These are phyloP conservation scores for Todiramphus chloris DNA, from an alignment of 2,113 vertebrate species.

Conservation along the genomic window DNA sequence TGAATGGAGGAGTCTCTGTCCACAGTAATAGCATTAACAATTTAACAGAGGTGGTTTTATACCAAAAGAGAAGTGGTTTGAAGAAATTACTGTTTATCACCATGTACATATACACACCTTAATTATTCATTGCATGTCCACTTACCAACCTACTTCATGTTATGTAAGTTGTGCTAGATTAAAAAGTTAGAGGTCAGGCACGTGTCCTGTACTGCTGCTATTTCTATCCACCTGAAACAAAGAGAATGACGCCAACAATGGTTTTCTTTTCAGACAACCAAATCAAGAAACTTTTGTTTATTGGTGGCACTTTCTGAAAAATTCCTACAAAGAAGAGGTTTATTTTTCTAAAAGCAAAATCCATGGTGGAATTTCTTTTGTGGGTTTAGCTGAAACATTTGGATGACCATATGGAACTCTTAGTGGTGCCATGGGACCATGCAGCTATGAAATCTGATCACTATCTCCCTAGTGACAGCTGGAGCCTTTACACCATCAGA, in stretches of 20 bases:
- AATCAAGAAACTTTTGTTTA: conserved; percentile 43
- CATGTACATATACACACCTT: conserved; percentile 60
- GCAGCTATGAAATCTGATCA: conserved; percentile 99
- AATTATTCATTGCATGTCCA: conserved; percentile 67
- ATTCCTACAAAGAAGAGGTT: conserved; percentile 68
- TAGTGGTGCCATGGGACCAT: conserved; percentile 93
- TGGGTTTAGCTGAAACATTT: conserved; percentile 94
- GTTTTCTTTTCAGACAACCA: conserved; percentile 16
- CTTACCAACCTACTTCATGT: conserved; percentile 51
- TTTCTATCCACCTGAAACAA: neutral
- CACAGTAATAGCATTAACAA: conserved; percentile 73
- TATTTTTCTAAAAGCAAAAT: conserved; percentile 80
- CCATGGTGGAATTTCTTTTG: conserved; percentile 73
- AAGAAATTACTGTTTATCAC: conserved; percentile 66
- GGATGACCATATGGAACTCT: conserved; percentile 99
- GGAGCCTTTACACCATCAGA: conserved; percentile 98
- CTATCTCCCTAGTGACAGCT: conserved; percentile 98
- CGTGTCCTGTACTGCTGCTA: neutral
- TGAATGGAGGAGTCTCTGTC: conserved; percentile 62
- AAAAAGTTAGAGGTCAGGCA: conserved; percentile 26
- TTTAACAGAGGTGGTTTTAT: conserved; percentile 71
- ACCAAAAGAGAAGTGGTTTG: conserved; percentile 54
- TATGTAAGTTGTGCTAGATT: conserved; percentile 48
- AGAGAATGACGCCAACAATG: neutral
- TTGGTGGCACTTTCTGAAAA: neutral